phyloP scores from a whole-genome alignment of 2,113 vertebrate species.

The Irena cyanogastra region DNA sequence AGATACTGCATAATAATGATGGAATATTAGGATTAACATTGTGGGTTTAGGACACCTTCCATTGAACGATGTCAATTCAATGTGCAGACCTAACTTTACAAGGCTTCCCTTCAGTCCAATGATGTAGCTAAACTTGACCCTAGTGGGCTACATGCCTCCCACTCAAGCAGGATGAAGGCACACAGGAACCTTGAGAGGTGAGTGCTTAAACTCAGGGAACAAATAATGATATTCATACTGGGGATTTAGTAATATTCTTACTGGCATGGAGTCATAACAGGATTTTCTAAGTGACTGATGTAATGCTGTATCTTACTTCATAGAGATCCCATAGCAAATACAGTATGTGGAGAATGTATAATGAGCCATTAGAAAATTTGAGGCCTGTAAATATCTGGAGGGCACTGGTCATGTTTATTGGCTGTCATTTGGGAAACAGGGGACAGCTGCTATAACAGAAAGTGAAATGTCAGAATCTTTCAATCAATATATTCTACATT shows the following conservation, averaged over 20 bases:
- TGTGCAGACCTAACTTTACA: neutral
- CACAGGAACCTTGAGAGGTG: accelerated
- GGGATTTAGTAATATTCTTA: neutral
- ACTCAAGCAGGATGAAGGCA: neutral
- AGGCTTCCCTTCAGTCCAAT: neutral
- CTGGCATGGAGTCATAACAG: neutral
- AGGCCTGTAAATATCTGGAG: neutral
- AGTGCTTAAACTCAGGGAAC: neutral
- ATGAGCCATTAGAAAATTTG: neutral
- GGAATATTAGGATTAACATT: neutral
- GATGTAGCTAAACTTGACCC: neutral
- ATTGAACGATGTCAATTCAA: accelerated
- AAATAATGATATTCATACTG: neutral
- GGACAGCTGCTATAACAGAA: neutral
- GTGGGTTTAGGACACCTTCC: neutral
- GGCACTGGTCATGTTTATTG: neutral
- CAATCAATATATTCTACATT: neutral
- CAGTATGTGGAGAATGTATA: neutral
- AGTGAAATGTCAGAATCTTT: neutral
- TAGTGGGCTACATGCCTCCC: neutral
- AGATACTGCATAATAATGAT: neutral
- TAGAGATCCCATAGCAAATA: neutral
- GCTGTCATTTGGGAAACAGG: neutral
- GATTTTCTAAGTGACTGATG: neutral
- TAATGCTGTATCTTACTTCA: neutral